Base-by-base conservation (phyloP, 1,140 invertebrate genomes). In the Teleogryllus occipitalis region DNA sequence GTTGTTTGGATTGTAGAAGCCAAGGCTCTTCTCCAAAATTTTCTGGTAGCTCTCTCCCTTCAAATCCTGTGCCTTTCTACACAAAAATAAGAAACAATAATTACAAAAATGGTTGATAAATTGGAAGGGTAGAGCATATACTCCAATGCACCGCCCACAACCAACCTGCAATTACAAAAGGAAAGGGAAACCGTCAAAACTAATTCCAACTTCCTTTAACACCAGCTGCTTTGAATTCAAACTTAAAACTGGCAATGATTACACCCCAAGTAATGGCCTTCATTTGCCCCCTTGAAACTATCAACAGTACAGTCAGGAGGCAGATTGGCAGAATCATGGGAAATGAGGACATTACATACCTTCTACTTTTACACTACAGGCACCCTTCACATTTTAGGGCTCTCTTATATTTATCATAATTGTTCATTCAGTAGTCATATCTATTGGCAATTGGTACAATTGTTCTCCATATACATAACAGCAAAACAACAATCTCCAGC, bases 1-100 rank as follows among this genome's bases (percentile, higher is more conserved):
- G 89, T 92, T 95, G 87, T 95, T 95, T 72, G 94, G 94, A 89
- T 97, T 97, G 89, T 93, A 93, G 89, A 96, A 97, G 82, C 94
- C 94, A 83, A 93, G 88, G 84, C 93, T 94, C 87, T 92, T 93
- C 87, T 93, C 91, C 84, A 98, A 90, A 83, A 95, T 90, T 82
- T 93, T 92, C 89, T 96, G 93, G 90, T 93, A 97, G 83, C 88
- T 91, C 86, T 91, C 93, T 83, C 90, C 92, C 87, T 92, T 93
- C 90, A 91, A 90, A 87, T 94, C 92, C 88, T 92, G 88, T 74
- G 91, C 91, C 90, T 93, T 93, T 87, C 92, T 94, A 89, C 82
- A 87, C 48, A 80, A 47, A 78, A 79, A 47, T 79, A 74, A 78
- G 73, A 82, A 48, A 78, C 15, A 65, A 74, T 27, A 80, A 79